phyloP scores from a whole-genome alignment of 2,797 vertebrate genomes.

The Poliocrania exsul region DNA sequence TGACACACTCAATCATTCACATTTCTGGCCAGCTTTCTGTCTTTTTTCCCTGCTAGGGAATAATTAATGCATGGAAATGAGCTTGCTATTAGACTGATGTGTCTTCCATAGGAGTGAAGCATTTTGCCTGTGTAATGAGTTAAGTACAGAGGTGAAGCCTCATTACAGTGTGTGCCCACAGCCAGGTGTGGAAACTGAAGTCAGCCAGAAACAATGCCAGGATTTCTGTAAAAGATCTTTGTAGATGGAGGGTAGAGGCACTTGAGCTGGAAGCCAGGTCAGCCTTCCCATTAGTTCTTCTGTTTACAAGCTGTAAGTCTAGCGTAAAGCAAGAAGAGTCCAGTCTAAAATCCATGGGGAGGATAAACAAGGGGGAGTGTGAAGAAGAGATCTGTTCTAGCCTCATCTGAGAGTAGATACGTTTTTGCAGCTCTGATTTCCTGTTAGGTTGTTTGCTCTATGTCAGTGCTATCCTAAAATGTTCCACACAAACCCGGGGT shows the following conservation, averaged over 20 bases:
- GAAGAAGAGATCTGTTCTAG: background rate
- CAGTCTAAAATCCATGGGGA: background rate
- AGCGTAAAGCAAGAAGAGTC: background rate
- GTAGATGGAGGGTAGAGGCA: background rate
- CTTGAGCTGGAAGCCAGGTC: background rate
- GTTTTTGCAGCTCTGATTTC: background rate
- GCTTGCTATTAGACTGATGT: background rate
- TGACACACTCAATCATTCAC: background rate
- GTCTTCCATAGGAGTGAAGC: background rate
- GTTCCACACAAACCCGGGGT: fast-evolving
- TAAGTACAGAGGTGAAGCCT: background rate
- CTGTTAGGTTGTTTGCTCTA: background rate
- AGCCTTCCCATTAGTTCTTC: background rate
- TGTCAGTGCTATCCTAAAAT: background rate
- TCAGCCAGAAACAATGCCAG: background rate
- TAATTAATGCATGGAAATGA: background rate
- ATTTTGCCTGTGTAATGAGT: background rate
- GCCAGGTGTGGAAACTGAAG: background rate
- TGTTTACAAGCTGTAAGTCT: background rate
- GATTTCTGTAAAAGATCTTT: background rate
- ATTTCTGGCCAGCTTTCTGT: background rate
- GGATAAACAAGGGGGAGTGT: background rate
- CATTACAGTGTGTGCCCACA: fast-evolving
- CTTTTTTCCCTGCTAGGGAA: background rate
- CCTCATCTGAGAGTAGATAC: background rate